These are phyloP conservation scores for Gobionotothen gibberifrons DNA, from an alignment of 2,797 vertebrate genomes.

Conservation along the genomic window DNA sequence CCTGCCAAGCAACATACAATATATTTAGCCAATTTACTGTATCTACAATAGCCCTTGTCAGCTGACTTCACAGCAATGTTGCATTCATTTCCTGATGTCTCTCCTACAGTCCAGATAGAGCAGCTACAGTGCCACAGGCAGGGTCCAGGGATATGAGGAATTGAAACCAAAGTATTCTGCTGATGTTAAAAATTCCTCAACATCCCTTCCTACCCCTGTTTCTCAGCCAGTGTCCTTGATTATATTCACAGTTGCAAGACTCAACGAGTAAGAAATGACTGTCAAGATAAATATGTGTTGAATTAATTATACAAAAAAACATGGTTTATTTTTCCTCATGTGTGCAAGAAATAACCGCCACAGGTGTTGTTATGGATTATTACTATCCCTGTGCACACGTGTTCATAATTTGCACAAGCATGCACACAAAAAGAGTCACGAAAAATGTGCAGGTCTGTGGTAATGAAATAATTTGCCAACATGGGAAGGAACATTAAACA, in stretches of 20 bases:
- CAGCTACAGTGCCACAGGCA: slow-evolving; percentile 10
- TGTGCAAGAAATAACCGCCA: slow-evolving; percentile 11
- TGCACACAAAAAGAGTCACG: slow-evolving; percentile 12
- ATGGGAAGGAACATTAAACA: background rate
- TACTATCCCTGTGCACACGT: background rate
- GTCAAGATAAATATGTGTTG: background rate
- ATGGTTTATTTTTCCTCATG: background rate
- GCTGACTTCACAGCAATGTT: slow-evolving; percentile 18
- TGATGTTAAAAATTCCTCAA: slow-evolving; percentile 34
- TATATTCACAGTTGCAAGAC: background rate
- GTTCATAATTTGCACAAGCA: slow-evolving; percentile 19
- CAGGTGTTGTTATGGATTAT: slow-evolving; percentile 25
- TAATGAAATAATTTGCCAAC: slow-evolving; percentile 30
- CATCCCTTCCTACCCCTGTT: slow-evolving; percentile 7
- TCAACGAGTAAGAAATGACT: background rate
- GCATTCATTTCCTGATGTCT: slow-evolving; percentile 23
- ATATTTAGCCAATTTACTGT: background rate
- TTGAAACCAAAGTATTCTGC: slow-evolving; percentile 31
- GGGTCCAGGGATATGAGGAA: slow-evolving; percentile 14
- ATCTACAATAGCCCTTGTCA: slow-evolving; percentile 14
- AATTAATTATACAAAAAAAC: background rate
- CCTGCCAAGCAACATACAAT: background rate
- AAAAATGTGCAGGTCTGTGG: slow-evolving; percentile 44
- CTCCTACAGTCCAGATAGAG: slow-evolving; percentile 1
- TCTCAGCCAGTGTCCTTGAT: slow-evolving; percentile 1